Evolutionary conservation across 2,888 invertebrate genomes (phyloP), one percentile per base, ranked within the genome.

Genomic region (Drosophila affinis): DNA sequence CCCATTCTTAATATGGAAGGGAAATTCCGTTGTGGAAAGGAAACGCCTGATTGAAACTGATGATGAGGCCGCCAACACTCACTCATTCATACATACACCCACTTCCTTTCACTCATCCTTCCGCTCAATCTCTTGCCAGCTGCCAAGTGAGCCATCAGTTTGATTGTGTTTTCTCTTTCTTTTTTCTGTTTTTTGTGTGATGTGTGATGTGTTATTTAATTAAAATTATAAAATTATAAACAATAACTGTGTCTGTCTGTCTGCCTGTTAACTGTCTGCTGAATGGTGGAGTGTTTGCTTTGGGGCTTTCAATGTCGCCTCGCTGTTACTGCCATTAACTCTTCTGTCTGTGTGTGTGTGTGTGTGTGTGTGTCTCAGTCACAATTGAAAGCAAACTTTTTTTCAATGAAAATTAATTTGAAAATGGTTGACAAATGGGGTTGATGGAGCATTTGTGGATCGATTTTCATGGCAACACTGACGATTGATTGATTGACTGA

Each of bases 221-320:
- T 79, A 82, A 82, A 82, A 85, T 86, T 87, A 82, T 68, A 87
- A 82, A 87, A 79, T 85, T 81, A 87, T 87, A 85, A 82, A 85
- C 88, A 85, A 79, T 84, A 77, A 65, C 47, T 49, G 69, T 75
- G 75, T 47, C 39, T 65, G 60, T 45, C 39, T 48, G 60, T 51
- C 68, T 67, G 65, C 34, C 65, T 56, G 67, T 69, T 39, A 57
- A 57, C 69, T 52, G 77, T n/a, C 72, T 62, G 61, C 55, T 83
- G 73, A 60, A 76, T 53, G 57, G 55, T 48, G 55, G 48, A 61
- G 34, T 87, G 71, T 79, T 87, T 87, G 79, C 87, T 72, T 85
- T 87, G 51, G 48, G 57, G 67, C 80, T 72, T 56, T 67, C 52
- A 29, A 63, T 73, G 53, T 73, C 57, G 73, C 45, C 32, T 73